phyloP scores from a whole-genome alignment of 2,113 vertebrate genomes.

The Atherinomorus stipes region DNA sequence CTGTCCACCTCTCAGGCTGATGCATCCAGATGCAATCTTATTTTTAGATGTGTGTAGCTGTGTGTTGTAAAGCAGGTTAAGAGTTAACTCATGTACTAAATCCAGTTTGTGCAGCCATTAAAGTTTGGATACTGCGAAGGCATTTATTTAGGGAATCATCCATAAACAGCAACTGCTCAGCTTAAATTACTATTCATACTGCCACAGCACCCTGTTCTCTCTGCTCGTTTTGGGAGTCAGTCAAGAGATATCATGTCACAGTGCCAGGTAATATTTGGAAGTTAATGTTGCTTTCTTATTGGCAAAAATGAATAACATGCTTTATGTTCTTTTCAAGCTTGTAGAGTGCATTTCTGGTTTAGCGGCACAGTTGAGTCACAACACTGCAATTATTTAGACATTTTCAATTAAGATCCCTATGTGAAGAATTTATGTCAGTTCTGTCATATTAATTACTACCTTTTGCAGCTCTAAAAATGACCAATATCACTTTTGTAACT shows the following conservation, averaged over 20 bases:
- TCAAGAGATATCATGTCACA: neutral
- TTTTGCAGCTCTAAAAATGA: neutral
- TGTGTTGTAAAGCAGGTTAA: conserved; percentile 36
- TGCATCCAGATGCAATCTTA: conserved; percentile 13
- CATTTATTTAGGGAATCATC: conserved; percentile 44
- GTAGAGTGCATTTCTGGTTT: neutral
- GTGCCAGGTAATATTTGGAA: conserved; percentile 1
- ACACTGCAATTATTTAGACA: neutral
- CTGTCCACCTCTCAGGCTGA: neutral
- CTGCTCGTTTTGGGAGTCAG: conserved; percentile 16
- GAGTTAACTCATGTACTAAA: conserved; percentile 56
- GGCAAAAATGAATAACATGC: neutral
- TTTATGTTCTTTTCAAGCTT: conserved; percentile 15
- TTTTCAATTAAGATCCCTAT: neutral
- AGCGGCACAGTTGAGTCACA: neutral
- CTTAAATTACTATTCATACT: conserved; percentile 23
- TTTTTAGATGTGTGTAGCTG: neutral
- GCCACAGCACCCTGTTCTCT: conserved; percentile 17
- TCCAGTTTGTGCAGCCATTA: conserved; percentile 45
- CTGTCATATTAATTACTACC: rapidly evolving
- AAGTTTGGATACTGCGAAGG: conserved; percentile 18
- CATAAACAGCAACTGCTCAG: conserved; percentile 36
- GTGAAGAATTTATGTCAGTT: too few species aligned
- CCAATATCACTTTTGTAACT: too few species aligned
- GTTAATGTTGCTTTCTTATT: conserved; percentile 4